Base-by-base conservation (phyloP, 2,888 invertebrate species). In the Plemyria rubiginata region DNA sequence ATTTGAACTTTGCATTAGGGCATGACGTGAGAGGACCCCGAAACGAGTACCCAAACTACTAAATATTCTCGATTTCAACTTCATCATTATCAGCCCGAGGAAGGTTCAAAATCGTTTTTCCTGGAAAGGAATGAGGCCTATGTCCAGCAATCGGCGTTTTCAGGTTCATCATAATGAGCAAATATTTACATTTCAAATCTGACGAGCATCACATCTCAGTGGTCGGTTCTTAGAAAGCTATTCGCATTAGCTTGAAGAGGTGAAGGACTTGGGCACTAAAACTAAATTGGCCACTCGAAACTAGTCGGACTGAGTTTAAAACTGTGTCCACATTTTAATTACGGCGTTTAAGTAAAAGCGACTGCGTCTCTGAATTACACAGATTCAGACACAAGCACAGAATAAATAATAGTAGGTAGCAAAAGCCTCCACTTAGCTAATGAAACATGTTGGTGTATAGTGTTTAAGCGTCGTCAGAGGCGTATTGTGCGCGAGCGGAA, bases 361-460 rank as follows among this genome's bases (percentile, higher is more conserved):
- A 80, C 86, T 84, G 84, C 85, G 85, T 88, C 90, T 89, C 87
- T 90, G 89, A 90, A 90, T 8, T 49, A 91, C 92, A 89, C 87
- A 88, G 90, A 91, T 92, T 88, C 89, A 88, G 87, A 89, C 84
- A 91, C 93, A 43, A n/a, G 40, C n/a, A 6, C 4, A 15, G 45
- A 45, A 45, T 45, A 45, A 45, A 45, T 45, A 45, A 45, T 45
- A 45, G 16, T 45, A 45, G 11, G 15, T 45, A 45, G 16, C 93
- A 92, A 93, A 93, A 91, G 93, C 92, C 90, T 89, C 81, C 93
- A 93, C 92, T 93, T 92, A 93, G 93, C 93, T 93, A 93, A 93
- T 93, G 93, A 93, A 93, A 93, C 93, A 93, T 93, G 93, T 88
- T 90, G 92, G 86, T 87, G 90, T 89, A 85, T 88, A 91, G 90